Conservation (phyloP, 2,888 invertebrate genomes). For the Brachypalpus laphriformis region DNA sequence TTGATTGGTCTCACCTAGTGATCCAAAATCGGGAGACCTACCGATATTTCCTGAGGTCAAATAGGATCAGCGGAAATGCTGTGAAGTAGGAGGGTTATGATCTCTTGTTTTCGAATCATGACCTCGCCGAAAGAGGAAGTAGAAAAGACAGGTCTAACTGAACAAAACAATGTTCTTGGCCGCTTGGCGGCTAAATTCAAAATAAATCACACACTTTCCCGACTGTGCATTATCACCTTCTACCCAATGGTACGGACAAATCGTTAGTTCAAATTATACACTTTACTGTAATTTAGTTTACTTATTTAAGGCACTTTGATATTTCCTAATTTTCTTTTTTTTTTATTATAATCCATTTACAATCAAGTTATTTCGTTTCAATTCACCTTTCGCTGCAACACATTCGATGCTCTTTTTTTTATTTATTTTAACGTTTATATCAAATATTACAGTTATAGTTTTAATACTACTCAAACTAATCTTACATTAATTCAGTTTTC, state of each 20-base stretch:
- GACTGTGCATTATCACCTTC: neutral
- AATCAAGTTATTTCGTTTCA: conserved; percentile 8
- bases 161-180: no score
- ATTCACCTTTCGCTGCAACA: conserved; percentile 53
- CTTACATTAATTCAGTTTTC: conserved; percentile 42
- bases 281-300: conserved; percentile 8
- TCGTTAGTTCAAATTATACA: neutral
- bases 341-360: conserved; percentile 11
- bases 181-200: no score
- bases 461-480: conserved; percentile 58
- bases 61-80: no score
- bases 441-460: conserved; percentile 49
- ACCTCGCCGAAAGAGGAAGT: no score
- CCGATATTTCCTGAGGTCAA: no score
- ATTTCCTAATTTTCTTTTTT: neutral
- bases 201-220: conserved; percentile 20
- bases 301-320: conserved; percentile 54
- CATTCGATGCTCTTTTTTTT: conserved; percentile 54
- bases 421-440: neutral
- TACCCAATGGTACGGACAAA: neutral
- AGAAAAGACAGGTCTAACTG: no score
- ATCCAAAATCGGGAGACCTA: no score
- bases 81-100: no score
- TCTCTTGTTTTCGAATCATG: no score
- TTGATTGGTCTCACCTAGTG: no score